Base-by-base conservation (phyloP, 2,113 vertebrate species). In the Propithecus coquereli region DNA sequence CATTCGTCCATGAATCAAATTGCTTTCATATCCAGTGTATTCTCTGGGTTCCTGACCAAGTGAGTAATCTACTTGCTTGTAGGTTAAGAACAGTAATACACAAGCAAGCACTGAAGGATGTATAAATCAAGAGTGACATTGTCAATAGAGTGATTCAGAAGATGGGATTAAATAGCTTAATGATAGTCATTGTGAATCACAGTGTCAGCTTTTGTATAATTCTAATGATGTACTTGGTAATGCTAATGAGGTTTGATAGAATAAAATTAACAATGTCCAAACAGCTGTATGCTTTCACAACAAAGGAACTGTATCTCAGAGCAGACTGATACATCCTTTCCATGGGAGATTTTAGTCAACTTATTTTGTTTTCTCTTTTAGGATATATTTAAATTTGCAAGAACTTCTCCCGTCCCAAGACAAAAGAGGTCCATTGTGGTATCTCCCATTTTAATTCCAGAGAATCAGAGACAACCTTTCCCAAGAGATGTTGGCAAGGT, bases 401-500 rank as follows among this genome's bases (percentile, higher is more conserved):
- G 98, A 80, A 99, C 74, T 65, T 98, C 98, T 94, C 98, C 98
- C 23, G 97, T 99, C 94, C 98, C 98, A 94, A 99, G 99, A 97
- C 98, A 98, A 79, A 99, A 99, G 98, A 98, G 99, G 92, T 99
- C 99, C 94, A 99, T 99, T 95, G 98, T 99, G 98, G 98, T 99
- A 57, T 99, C 99, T 73, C 98, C 99, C 0, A 99, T 99, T 98
- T 98, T 99, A 90, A 99, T 99, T 87, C 99, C 99, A 20, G 99
- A 99, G 98, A 99, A 99, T 98, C 99, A 99, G 98, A 99, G 99
- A 97, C 98, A 99, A 22, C 99, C 99, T 0, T 99, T 99, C 79
- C 99, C 99, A 43, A 99, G 98, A 98, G 77, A 92, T 52, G 99
- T 99, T 68, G 99, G 99, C 98, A 99, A 97, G 99, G 99, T 99